phyloP scores from a whole-genome alignment of 2,113 vertebrate species.

The Campylomormyrus tamandua region DNA sequence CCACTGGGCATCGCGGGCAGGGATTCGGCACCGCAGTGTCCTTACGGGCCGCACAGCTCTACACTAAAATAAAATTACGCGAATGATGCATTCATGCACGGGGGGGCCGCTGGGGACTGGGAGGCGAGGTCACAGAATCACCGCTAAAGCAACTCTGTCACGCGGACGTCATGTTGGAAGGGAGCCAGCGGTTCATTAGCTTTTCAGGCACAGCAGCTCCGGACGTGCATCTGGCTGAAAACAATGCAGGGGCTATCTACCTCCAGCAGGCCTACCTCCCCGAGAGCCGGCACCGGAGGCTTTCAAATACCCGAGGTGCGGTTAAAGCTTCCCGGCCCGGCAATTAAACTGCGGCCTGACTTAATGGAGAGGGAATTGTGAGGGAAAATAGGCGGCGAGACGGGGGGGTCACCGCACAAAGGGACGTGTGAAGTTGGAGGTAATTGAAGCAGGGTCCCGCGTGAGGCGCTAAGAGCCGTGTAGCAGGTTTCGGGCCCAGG shows the following conservation, averaged over 20 bases:
- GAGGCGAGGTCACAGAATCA: background rate
- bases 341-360: background rate
- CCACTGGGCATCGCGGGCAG: background rate
- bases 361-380: background rate
- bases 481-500: background rate
- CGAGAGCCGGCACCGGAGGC: background rate
- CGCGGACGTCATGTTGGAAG: background rate
- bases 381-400: background rate
- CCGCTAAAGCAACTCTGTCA: background rate
- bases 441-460: background rate
- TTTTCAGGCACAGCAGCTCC: background rate
- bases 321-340: background rate
- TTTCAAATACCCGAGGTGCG: background rate
- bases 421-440: background rate
- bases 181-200: background rate
- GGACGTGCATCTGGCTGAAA: background rate
- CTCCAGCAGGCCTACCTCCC: background rate
- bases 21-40: background rate
- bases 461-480: too few species aligned
- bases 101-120: background rate
- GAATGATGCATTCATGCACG: background rate
- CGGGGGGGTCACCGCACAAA: background rate
- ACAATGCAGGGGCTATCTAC: background rate
- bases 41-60: background rate
- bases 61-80: background rate